Base-by-base conservation (phyloP, 2,113 vertebrate species). In the Pavo muticus region DNA sequence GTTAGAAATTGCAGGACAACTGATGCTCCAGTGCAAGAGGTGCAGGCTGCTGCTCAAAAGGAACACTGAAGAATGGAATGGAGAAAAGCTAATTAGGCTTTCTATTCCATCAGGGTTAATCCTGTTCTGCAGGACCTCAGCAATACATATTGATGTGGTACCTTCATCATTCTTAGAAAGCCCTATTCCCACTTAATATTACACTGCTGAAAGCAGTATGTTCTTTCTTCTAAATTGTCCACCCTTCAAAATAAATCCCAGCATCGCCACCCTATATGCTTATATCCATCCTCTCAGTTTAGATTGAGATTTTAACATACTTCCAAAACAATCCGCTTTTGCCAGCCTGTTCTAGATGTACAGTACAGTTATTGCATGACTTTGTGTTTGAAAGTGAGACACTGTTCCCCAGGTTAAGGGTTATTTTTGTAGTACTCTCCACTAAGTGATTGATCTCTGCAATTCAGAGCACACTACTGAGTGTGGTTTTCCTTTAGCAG, bases 91-190 rank as follows among this genome's bases (percentile, higher is more conserved):
- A 78, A 81, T 95, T 78, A 93, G 42, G 63, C 37, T 79, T 81
- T 21, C 21, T 59, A 6, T 69, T 72, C 80, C 77, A 88, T 71
- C 50, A 91, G 72, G 86, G 37, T 65, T 95, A 91, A 93, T 83
- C 40, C 68, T 47, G 23, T 32, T 80, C 80, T 79, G 40, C 2
- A 27, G 39, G 72, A 37, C 48, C 50, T 93, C 47, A 78, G 77
- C 90, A 95, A 89, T 81, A 88, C 72, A 90, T 87, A 84, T 65
- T 87, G 85, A 91, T 68, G 65, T 3, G 3, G 29, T 86, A 77
- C 56, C 57, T 86, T 45, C 67, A 90, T 47, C 40, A 74, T 70
- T 44, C 57, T 87, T 91, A 72, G 54, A 94, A 94, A 87, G 45
- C 25, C 63, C 21, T 29, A 65, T 72, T 73, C 83, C 48, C 8